Conservation (phyloP, 2,113 vertebrate genomes). For the Cheirogaleus medius region DNA sequence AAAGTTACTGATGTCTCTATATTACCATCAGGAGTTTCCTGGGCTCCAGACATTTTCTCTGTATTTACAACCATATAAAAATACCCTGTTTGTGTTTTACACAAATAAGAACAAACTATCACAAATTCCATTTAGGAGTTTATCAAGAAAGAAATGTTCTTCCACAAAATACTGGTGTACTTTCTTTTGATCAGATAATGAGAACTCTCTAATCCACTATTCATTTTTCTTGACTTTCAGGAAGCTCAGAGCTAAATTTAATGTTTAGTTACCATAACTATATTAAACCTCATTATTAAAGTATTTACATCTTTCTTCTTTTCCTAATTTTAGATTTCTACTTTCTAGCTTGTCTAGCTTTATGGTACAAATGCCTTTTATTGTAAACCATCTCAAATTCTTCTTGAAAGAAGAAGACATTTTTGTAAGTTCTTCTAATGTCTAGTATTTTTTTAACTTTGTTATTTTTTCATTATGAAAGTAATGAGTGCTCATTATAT, state of each 20-base stretch:
- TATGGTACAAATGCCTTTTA: constrained; percentile 30
- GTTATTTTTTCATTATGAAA: constrained; percentile 38
- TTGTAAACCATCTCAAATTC: constrained; percentile 27
- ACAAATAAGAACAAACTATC: background rate
- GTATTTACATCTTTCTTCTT: constrained; percentile 9
- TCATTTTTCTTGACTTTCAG: constrained; percentile 22
- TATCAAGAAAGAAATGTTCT: constrained; percentile 19
- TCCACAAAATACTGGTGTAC: background rate
- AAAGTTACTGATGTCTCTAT: background rate
- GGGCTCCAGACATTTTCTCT: constrained; percentile 14
- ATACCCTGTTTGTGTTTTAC: background rate
- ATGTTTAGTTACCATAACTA: constrained; percentile 11
- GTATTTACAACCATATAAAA: background rate
- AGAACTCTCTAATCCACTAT: constrained; percentile 33
- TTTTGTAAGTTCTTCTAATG: constrained; percentile 43
- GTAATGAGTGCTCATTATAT: constrained; percentile 26
- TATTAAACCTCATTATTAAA: constrained; percentile 28
- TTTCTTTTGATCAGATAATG: constrained; percentile 32
- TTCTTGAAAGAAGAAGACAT: background rate
- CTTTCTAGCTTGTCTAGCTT: background rate
- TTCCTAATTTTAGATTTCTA: constrained; percentile 20
- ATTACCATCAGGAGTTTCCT: background rate
- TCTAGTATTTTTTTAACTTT: constrained; percentile 28
- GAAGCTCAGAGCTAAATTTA: constrained; percentile 46
- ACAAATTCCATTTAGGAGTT: background rate